Percentiles rank a stretch among this genome's conserved stretches.
Evolutionary conservation across 2,888 invertebrate species (phyloP).

Genomic region (Hesperia comma): DNA sequence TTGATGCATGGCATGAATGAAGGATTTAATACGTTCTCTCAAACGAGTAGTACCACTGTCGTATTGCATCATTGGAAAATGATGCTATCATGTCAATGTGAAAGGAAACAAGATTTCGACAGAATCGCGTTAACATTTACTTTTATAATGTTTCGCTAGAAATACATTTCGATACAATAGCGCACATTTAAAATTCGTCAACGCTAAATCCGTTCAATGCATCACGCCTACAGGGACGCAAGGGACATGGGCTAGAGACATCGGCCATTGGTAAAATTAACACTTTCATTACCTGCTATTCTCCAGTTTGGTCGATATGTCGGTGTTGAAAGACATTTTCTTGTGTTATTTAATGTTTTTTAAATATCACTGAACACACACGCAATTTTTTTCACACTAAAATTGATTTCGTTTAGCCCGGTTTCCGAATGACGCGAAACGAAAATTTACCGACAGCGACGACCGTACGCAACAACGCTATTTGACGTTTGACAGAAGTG

Average conservation of each 20-base stretch:
- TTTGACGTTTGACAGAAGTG: slow-evolving; percentile 76
- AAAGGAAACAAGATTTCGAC: slow-evolving; percentile 51
- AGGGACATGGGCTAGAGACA: slow-evolving; percentile 48
- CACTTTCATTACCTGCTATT: slow-evolving; percentile 79
- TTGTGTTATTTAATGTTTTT: slow-evolving; percentile 73
- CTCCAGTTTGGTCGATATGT: slow-evolving; percentile 79
- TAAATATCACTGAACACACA: slow-evolving; percentile 83
- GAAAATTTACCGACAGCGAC: slow-evolving; percentile 62
- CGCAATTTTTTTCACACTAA: slow-evolving; percentile 64
- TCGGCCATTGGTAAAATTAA: slow-evolving; percentile 50
- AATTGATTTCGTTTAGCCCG: slow-evolving; percentile 65
- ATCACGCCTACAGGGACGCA: slow-evolving; percentile 50
- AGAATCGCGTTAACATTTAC: slow-evolving; percentile 33
- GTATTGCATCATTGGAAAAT: slow-evolving; percentile 44
- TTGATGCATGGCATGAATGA: slow-evolving; percentile 40
- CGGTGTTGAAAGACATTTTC: slow-evolving; percentile 82
- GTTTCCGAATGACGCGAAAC: slow-evolving; percentile 69
- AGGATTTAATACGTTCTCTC: slow-evolving; percentile 12
- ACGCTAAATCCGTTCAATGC: slow-evolving; percentile 44
- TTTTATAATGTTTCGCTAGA: background rate
- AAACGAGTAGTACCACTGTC: slow-evolving; percentile 19
- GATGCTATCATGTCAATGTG: slow-evolving; percentile 49
- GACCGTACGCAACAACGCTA: slow-evolving; percentile 56
- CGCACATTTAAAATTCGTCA: slow-evolving; percentile 19
- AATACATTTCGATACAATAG: background rate